Percentiles rank a stretch among this genome's conserved stretches.
These are phyloP conservation scores for Numenius arquata DNA, from an alignment of 2,113 vertebrate genomes.

Conservation along the genomic window DNA sequence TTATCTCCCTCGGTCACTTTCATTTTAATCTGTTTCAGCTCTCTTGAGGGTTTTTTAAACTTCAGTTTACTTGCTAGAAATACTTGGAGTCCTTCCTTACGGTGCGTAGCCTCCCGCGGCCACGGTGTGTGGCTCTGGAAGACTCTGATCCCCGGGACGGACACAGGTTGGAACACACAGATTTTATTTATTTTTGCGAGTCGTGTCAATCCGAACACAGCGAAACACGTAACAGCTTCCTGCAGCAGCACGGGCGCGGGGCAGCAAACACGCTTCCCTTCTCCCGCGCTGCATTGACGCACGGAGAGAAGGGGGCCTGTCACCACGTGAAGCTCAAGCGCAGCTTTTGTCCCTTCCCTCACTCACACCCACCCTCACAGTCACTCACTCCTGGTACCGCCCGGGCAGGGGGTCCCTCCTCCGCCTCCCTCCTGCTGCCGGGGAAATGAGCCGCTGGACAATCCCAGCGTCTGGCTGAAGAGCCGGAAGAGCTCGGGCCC, in stretches of 20 bases:
- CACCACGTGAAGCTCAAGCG: fast-evolving
- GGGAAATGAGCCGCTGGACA: neutral
- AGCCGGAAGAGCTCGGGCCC: neutral
- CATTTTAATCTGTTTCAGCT: neutral
- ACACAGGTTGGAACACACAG: fast-evolving
- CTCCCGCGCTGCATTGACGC: fast-evolving
- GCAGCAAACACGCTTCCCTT: neutral
- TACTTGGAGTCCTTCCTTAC: no score
- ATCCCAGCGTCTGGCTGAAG: fast-evolving
- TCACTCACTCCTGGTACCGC: neutral
- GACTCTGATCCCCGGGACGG: neutral
- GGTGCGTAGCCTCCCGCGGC: neutral
- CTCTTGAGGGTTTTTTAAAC: neutral
- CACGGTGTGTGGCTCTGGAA: fast-evolving
- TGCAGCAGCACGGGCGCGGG: neutral
- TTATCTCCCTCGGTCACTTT: neutral
- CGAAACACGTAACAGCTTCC: fast-evolving
- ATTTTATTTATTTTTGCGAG: neutral
- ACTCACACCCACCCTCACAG: neutral
- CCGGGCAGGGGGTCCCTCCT: neutral
- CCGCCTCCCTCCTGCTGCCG: neutral
- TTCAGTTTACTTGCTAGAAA: neutral
- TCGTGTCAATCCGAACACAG: fast-evolving
- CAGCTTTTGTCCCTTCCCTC: neutral
- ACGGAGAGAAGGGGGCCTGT: neutral